phyloP scores from a whole-genome alignment of 1,140 invertebrate genomes.

The Bombus consobrinus region DNA sequence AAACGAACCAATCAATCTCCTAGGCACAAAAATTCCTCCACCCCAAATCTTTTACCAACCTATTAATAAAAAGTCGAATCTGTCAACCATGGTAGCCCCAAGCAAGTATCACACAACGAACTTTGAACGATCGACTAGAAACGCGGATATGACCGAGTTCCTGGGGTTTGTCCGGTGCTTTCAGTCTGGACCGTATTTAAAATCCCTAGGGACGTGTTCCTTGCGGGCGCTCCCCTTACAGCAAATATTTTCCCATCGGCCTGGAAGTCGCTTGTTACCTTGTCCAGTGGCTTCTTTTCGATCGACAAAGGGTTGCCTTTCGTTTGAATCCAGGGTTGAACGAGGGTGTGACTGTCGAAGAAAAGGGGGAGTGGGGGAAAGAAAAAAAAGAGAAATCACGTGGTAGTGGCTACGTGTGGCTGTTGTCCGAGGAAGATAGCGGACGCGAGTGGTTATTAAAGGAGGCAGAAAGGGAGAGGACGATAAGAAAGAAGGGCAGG shows the following conservation, averaged over 20 bases:
- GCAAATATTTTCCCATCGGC: slow-evolving; percentile 33
- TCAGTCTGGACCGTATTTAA: neutral
- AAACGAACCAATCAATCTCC: too few relatives aligned
- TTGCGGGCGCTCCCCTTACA: too few relatives aligned
- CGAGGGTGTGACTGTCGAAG: neutral
- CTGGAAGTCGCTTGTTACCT: slow-evolving; percentile 20
- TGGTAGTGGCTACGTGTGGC: neutral
- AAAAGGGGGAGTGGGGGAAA: neutral
- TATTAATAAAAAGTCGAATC: neutral
- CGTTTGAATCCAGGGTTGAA: neutral
- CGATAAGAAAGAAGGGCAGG: slow-evolving; percentile 35
- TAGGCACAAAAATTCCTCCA: too few relatives aligned
- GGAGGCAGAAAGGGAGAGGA: slow-evolving; percentile 32
- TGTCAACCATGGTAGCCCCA: neutral
- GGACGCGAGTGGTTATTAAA: slow-evolving; percentile 53
- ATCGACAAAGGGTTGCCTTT: slow-evolving; percentile 24
- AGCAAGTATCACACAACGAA: neutral
- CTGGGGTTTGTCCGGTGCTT: too few relatives aligned
- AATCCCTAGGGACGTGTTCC: slow-evolving; percentile 1
- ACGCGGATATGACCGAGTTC: neutral
- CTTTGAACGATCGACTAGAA: neutral
- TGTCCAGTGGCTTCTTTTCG: neutral
- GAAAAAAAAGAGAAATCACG: neutral
- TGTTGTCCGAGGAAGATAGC: slow-evolving; percentile 39
- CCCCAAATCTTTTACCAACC: neutral